Evolutionary conservation across 1,140 invertebrate species (phyloP).

Genomic region (Drosophila teissieri): DNA sequence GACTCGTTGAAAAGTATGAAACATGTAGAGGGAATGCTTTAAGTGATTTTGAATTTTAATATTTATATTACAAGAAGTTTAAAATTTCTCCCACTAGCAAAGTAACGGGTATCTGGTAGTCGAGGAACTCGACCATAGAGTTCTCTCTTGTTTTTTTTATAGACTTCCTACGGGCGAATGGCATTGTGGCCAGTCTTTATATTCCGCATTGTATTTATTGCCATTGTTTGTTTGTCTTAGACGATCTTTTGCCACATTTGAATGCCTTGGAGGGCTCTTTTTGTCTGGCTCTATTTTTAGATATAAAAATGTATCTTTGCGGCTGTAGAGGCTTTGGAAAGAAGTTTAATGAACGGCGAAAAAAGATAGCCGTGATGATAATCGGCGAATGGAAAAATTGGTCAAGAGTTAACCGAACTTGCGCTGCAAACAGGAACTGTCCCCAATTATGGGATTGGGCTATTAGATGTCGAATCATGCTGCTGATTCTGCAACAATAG

Average conservation of each 20-base stretch:
- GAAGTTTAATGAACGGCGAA: constrained; percentile 50
- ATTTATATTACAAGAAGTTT: no score
- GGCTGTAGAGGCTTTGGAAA: constrained; percentile 32
- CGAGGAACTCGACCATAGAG: no score
- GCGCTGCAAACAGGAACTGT: constrained; percentile 32
- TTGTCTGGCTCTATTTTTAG: constrained; percentile 41
- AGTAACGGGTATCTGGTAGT: no score
- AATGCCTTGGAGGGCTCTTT: constrained; percentile 39
- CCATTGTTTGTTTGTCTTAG: constrained; percentile 47
- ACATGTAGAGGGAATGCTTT: no score
- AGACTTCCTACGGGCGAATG: constrained; percentile 21
- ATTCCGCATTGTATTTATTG: constrained; percentile 43
- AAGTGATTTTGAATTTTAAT: no score
- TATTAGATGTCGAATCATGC: constrained; percentile 55
- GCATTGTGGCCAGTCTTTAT: constrained; percentile 41
- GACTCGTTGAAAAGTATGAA: no score
- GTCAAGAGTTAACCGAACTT: constrained; percentile 39
- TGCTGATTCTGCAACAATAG: constrained; percentile 14
- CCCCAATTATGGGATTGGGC: constrained; percentile 28
- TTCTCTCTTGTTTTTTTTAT: constrained; percentile 3
- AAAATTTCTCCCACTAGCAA: no score
- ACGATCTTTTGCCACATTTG: constrained; percentile 39
- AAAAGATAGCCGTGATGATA: constrained; percentile 26
- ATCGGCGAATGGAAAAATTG: constrained; percentile 43
- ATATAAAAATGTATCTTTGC: constrained; percentile 14